These are phyloP conservation scores for Cynocephalus volans DNA, from an alignment of 2,113 vertebrate species.

Conservation along the genomic window DNA sequence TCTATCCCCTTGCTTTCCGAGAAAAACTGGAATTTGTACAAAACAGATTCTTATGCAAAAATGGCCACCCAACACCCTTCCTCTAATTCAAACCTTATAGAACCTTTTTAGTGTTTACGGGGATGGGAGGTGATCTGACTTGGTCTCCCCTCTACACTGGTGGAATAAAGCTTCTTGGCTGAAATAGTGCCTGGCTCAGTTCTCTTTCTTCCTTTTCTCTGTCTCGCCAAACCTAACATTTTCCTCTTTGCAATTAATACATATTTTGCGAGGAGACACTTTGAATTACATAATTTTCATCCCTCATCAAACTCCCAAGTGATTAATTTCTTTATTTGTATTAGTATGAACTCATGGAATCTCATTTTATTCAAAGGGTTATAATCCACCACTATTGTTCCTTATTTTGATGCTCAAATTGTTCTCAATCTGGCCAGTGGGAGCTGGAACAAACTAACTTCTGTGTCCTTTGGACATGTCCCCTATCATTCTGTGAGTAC, in stretches of 20 bases:
- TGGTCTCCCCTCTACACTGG: too few relatives aligned
- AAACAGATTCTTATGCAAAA: too few relatives aligned
- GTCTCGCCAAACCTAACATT: too few relatives aligned
- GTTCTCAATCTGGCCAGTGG: not conserved
- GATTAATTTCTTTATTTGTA: slow-evolving; percentile 46
- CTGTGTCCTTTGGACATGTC: not conserved
- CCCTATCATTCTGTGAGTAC: not conserved
- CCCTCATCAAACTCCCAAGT: slow-evolving; percentile 29
- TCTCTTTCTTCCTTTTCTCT: too few relatives aligned
- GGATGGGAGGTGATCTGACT: too few relatives aligned
- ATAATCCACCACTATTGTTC: not conserved
- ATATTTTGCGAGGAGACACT: slow-evolving; percentile 50
- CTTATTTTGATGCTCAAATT: slow-evolving; percentile 44
- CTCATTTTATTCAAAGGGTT: slow-evolving; percentile 14
- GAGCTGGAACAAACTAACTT: not conserved
- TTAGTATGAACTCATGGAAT: not conserved
- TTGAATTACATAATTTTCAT: slow-evolving; percentile 25
- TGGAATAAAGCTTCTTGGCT: too few relatives aligned
- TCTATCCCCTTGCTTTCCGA: too few relatives aligned
- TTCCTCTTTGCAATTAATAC: not conserved
- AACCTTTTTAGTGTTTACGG: too few relatives aligned
- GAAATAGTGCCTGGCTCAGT: too few relatives aligned
- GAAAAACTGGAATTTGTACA: too few relatives aligned
- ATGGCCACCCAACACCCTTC: too few relatives aligned
- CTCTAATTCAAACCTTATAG: too few relatives aligned